A percentile compares a stretch with the other conserved stretches of the same genome.
phyloP scores from a whole-genome alignment of 2,888 invertebrate species.

The Trachelus stipa region DNA sequence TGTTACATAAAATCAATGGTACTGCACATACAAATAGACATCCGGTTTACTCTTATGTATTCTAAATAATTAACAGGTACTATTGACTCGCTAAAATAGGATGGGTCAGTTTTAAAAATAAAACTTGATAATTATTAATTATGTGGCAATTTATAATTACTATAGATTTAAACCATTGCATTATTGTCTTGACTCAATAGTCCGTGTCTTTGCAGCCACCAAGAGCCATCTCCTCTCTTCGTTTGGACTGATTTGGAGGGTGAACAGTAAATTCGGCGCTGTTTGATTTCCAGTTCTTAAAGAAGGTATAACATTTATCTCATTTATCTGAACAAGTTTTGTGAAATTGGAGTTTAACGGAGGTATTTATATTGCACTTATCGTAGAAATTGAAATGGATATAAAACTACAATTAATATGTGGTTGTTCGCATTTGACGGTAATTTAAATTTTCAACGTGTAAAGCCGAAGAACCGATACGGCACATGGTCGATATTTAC shows the following conservation, averaged over 20 bases:
- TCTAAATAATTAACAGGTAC: background rate
- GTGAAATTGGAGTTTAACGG: background rate
- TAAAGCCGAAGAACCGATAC: conserved; percentile 34
- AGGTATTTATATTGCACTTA: background rate
- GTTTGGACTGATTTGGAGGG: background rate
- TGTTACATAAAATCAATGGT: background rate
- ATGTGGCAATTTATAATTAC: background rate
- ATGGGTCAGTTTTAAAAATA: background rate
- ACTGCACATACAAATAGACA: background rate
- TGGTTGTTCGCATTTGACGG: background rate
- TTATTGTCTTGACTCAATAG: background rate
- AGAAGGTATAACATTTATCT: background rate
- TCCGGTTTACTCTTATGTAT: background rate
- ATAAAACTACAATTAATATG: background rate
- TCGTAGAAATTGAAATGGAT: background rate
- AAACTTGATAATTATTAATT: background rate
- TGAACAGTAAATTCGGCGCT: background rate
- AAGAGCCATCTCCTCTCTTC: background rate
- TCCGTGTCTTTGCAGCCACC: background rate
- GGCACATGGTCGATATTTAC: conserved; percentile 36
- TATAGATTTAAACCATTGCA: background rate
- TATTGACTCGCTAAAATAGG: background rate
- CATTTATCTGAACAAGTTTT: background rate
- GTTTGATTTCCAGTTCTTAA: background rate
- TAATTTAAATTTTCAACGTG: conserved; percentile 4